phyloP scores from a whole-genome alignment of 2,797 vertebrate species.

The Eupleurogrammus muticus region DNA sequence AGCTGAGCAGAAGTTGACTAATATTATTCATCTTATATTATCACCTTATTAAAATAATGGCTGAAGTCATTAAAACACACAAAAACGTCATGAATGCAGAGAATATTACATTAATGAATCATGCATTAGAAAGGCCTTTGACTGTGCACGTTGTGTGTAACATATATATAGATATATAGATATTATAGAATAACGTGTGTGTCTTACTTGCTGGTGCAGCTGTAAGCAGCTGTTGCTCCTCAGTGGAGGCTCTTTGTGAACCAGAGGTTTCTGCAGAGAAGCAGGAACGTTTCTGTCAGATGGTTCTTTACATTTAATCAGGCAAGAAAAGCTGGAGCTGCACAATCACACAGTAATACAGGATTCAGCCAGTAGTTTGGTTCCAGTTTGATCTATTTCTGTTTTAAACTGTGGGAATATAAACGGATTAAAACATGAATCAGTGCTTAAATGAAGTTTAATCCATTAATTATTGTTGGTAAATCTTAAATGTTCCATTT shows the following conservation, averaged over 20 bases:
- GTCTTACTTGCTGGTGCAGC: constrained; percentile 87
- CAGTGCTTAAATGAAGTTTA: neutral
- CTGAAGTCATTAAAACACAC: no score
- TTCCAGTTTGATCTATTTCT: no score
- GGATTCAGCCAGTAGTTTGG: constrained; percentile 7
- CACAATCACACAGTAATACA: neutral
- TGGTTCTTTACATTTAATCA: constrained; percentile 29
- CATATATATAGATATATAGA: no score
- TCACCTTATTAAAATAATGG: no score
- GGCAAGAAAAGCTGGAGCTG: neutral
- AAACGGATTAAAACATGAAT: no score
- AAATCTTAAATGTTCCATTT: constrained; percentile 1
- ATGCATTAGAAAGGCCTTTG: no score
- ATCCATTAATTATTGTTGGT: constrained; percentile 22
- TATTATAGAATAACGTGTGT: no score
- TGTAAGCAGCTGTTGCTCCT: constrained; percentile 87
- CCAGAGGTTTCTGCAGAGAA: constrained; percentile 80
- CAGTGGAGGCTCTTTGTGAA: constrained; percentile 85
- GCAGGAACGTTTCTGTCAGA: constrained; percentile 63
- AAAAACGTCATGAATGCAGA: no score
- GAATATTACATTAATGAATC: no score
- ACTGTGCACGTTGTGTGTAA: no score
- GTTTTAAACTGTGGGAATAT: constrained; percentile 23
- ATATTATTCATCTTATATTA: no score
- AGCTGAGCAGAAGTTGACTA: no score